Evolutionary conservation across 2,888 invertebrate genomes (phyloP).

Genomic region (Quadriops clusia): DNA sequence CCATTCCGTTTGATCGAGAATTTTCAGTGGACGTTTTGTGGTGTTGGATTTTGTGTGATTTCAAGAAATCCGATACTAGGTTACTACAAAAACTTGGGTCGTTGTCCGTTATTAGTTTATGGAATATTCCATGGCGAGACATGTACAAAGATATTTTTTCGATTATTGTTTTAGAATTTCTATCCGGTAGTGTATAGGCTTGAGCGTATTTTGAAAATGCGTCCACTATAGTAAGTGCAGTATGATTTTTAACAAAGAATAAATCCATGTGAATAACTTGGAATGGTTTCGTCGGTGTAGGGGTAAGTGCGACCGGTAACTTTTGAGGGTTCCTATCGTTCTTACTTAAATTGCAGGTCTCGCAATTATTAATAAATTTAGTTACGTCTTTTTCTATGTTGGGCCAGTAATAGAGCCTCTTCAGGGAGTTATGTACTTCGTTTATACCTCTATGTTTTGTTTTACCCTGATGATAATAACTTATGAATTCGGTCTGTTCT

Average conservation of each 20-base stretch:
- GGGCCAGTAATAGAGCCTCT: constrained; percentile 12
- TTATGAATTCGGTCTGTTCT: constrained; percentile 11
- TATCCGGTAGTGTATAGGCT: constrained; percentile 11
- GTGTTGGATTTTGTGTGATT: too few relatives aligned
- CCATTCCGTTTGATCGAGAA: too few relatives aligned
- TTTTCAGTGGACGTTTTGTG: too few relatives aligned
- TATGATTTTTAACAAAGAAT: constrained; percentile 9
- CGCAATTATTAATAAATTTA: constrained; percentile 14
- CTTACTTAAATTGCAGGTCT: constrained; percentile 9
- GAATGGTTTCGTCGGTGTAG: constrained; percentile 11
- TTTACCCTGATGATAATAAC: constrained; percentile 14
- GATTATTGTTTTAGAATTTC: constrained; percentile 7
- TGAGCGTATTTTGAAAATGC: constrained; percentile 12
- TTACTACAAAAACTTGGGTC: too few relatives aligned
- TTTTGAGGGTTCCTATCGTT: constrained; percentile 13
- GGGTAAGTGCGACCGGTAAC: constrained; percentile 7
- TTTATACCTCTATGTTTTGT: constrained; percentile 13
- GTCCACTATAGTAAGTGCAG: constrained; percentile 13
- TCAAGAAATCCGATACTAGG: too few relatives aligned
- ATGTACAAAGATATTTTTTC: too few relatives aligned
- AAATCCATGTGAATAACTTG: constrained; percentile 11
- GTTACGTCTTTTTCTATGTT: constrained; percentile 14
- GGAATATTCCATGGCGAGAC: too few relatives aligned
- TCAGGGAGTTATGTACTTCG: constrained; percentile 13
- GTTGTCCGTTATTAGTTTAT: too few relatives aligned